These are phyloP conservation scores for Stictonetta naevosa DNA, from an alignment of 2,113 vertebrate genomes.

Conservation along the genomic window DNA sequence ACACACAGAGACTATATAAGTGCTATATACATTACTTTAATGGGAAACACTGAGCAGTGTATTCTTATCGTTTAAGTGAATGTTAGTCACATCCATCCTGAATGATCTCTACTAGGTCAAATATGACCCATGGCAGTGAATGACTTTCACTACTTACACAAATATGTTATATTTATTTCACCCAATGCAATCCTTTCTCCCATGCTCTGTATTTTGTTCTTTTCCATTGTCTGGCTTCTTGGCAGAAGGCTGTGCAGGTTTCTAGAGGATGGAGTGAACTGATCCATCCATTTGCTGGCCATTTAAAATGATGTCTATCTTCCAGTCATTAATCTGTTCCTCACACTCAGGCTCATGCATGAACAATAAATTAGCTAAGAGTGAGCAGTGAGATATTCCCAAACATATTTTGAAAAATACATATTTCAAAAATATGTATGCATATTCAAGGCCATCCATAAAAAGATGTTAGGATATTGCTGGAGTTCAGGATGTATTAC, in stretches of 20 bases:
- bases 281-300: constrained; percentile 12
- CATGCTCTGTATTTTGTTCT: neutral
- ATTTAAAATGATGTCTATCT: constrained; percentile 4
- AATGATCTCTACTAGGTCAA: neutral
- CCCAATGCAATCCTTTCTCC: neutral
- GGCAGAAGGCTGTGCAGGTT: neutral
- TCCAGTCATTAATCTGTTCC: constrained; percentile 7
- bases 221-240: neutral
- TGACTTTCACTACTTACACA: neutral
- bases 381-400: neutral
- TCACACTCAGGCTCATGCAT: neutral
- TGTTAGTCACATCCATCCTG: neutral
- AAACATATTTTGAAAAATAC: neutral
- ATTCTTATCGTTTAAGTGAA: neutral
- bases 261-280: neutral
- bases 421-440: neutral
- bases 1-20: neutral
- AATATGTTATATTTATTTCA: neutral
- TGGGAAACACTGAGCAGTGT: neutral
- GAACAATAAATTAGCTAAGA: constrained; percentile 36
- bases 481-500: neutral
- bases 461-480: neutral
- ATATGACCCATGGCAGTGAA: neutral
- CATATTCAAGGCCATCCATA: neutral
- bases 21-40: neutral